Percentiles rank a stretch among this genome's conserved stretches.
Evolutionary conservation across 1,140 invertebrate genomes (phyloP).

Genomic region (Drosophila willistoni): DNA sequence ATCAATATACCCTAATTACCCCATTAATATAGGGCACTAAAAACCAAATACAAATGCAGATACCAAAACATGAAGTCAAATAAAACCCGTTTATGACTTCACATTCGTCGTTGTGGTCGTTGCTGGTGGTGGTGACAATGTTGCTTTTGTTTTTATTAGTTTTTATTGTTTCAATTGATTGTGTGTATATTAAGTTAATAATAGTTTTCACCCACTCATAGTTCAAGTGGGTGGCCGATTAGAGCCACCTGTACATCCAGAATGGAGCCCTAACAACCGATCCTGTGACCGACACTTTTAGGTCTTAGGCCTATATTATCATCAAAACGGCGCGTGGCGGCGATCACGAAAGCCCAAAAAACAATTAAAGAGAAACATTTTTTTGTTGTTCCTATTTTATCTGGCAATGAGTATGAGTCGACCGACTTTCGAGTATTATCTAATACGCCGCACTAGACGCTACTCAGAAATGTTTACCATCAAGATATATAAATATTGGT

Average conservation of each 20-base stretch:
- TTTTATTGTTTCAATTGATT: constrained; percentile 1
- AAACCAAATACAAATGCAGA: constrained; percentile 2
- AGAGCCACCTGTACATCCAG: not conserved
- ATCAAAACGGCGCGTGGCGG: constrained; percentile 6
- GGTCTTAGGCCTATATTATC: not conserved
- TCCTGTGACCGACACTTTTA: not conserved
- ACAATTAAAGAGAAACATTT: constrained; percentile 6
- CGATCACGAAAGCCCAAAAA: not conserved
- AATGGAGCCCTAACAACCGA: not conserved
- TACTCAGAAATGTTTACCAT: not conserved
- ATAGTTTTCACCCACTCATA: not conserved
- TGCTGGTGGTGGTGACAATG: not conserved
- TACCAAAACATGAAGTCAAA: constrained; percentile 1
- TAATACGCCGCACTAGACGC: constrained; percentile 3
- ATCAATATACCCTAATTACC: not conserved
- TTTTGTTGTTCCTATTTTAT: not conserved
- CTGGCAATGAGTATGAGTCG: constrained; percentile 10
- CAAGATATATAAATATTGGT: not conserved
- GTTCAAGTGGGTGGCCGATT: not conserved
- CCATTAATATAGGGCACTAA: not conserved
- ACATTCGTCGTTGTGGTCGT: not conserved
- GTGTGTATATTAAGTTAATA: constrained; percentile 3
- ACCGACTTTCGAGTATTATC: constrained; percentile 12
- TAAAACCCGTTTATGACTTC: constrained; percentile 9
- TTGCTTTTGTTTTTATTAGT: not conserved